Conservation (phyloP, 2,888 invertebrate species). For the Trissonchulus sp. region DNA sequence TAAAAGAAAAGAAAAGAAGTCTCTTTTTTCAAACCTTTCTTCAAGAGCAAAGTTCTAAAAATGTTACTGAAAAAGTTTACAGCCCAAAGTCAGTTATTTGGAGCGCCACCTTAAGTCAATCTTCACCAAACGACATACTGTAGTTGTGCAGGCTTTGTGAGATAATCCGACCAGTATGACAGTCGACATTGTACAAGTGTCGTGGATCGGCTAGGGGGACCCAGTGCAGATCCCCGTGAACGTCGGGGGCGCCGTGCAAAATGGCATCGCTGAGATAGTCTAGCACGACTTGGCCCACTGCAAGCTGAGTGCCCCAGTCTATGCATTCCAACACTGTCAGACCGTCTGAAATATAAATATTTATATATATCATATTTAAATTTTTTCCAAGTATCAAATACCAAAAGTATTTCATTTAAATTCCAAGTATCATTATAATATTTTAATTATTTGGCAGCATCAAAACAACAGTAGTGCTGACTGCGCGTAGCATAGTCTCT, state of each 20-base stretch:
- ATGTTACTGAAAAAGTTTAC: not conserved
- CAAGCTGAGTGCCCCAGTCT: slow-evolving; percentile 63
- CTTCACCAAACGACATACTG: no score
- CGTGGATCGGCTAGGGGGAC: not conserved
- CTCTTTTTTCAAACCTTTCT: not conserved
- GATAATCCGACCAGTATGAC: not conserved
- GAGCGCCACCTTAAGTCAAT: no score
- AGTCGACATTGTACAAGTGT: not conserved
- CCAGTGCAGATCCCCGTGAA: slow-evolving; percentile 59
- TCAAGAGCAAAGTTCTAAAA: not conserved
- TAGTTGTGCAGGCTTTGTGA: not conserved
- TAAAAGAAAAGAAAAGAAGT: not conserved
- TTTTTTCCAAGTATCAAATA: no score
- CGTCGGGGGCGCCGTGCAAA: slow-evolving; percentile 61
- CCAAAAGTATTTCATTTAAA: no score
- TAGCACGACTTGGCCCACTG: slow-evolving; percentile 64
- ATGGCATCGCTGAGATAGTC: slow-evolving; percentile 69
- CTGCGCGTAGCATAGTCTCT: no score
- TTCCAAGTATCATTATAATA: no score
- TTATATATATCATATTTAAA: no score
- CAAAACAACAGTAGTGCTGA: no score
- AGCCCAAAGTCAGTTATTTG: no score
- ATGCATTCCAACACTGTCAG: slow-evolving; percentile 66
- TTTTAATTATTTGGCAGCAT: no score
- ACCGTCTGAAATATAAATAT: slow-evolving; percentile 60